Evolutionary conservation across 2,888 invertebrate genomes (phyloP), one percentile per base, ranked within the genome.

Genomic region (Epinotia demarniana): DNA sequence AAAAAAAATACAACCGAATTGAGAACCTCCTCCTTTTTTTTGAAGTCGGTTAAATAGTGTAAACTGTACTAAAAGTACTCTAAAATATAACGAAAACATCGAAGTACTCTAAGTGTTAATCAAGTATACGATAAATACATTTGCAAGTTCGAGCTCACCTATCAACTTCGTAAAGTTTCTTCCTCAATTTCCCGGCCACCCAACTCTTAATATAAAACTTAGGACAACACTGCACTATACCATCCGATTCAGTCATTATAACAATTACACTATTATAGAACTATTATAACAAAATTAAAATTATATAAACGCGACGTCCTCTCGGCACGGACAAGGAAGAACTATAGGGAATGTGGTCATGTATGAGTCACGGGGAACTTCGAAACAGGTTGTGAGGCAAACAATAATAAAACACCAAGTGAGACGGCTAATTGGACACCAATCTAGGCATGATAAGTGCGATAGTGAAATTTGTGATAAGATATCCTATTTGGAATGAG

Each of bases 401-500:
- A 73, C 67, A 73, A 75, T 67, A 78, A 77, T 77, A 78, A 66
- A 64, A 76, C 53, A 71, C 72, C 57, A 16, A 62, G 16, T 53
- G 11, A 13, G 53, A n/a, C 33, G 55, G 39, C 23, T 77, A 70
- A 75, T 55, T 75, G 64, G 27, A 74, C 64, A 66, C 46, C 53
- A 62, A 72, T 57, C 55, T 55, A 43, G 11, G 62, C 66, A 66
- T 76, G 75, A 76, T 75, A 79, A 75, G 73, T 72, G 64, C 77
- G 91, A 92, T 91, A 85, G 91, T 90, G 91, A 89, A 89, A 66
- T 72, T 67, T 67, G 12, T 46, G 77, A 77, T 77, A 73, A 77
- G 77, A 77, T 77, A 74, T 33, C 61, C 77, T 77, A 92, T 88
- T 81, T 91, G 81, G 92, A 84, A 81, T 91, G 90, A 89, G 88